Base-by-base conservation (phyloP, 2,113 vertebrate species). In the Heteronetta atricapilla region DNA sequence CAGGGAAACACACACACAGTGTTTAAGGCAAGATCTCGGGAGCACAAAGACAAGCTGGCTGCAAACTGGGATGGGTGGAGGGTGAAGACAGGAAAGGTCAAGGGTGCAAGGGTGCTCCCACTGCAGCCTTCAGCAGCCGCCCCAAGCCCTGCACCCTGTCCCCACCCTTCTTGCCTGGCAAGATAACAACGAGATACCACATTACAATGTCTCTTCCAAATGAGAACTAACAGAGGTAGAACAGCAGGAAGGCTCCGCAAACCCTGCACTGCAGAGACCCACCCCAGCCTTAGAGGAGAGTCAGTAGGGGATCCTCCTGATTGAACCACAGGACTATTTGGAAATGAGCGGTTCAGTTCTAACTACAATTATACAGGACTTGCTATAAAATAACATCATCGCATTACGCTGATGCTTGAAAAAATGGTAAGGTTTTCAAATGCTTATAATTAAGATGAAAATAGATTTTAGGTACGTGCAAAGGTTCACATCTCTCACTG, bases 71-170 rank as follows among this genome's bases (percentile, higher is more conserved):
- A 34, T 1, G 16, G 21, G 53, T 29, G 46, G 53, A n/a, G 31
- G 55, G 8, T 36, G 53, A 52, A 36, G 44, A 48, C 1, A 34
- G 19, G 25, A 7, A 40, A 59, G 63, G 9, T n/a, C 38, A 23
- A 42, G 44, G 42, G 63, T 11, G 38, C 28, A 10, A 2, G 44
- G 62, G 5, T 4, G 5, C 10, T 34, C 60, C 33, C 42, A 33
- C n/a, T 3, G 28, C 20, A 40, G 36, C 66, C 1, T 36, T 28
- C n/a, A 2, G 28, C 20, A 40, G 36, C 66, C 1, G 3, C 25
- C 36, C 10, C 70, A 76, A 48, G 12, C 20, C 9, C 52, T 42
- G 22, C 0, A 0, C 19, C 25, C 14, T 2, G 4, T 34, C 22
- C 52, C 29, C 36, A 20, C 75, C 67, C 53, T 46, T 8, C 58